phyloP scores from a whole-genome alignment of 2,113 vertebrate genomes.

The Mirza zaza region DNA sequence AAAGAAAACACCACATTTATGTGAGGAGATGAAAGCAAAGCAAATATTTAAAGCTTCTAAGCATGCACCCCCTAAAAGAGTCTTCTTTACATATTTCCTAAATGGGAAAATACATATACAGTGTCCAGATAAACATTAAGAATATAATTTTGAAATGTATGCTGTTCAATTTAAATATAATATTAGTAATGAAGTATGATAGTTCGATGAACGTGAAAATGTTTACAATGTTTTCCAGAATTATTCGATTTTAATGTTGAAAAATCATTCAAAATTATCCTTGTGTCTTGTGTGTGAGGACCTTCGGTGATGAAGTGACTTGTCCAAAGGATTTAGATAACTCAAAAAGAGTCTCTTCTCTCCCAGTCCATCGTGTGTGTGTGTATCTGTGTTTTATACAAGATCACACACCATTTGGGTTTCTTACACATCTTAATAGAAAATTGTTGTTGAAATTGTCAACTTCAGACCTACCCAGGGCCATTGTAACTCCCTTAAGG shows the following conservation, averaged over 20 bases:
- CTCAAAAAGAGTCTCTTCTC: background rate
- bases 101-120: background rate
- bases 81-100: background rate
- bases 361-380: background rate
- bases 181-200: background rate
- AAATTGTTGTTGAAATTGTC: background rate
- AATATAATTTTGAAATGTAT: conserved; percentile 29
- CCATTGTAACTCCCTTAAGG: background rate
- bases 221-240: background rate
- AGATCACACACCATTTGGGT: background rate
- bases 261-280: background rate
- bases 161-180: background rate
- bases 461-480: background rate
- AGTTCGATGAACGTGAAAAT: background rate
- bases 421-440: background rate
- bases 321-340: background rate
- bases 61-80: background rate
- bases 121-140: background rate
- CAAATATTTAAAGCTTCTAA: conserved; percentile 36
- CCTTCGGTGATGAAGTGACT: background rate
- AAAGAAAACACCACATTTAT: conserved; percentile 11
- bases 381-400: background rate
- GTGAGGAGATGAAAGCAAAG: background rate
- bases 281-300: background rate
- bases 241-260: background rate